Base-by-base conservation (phyloP, 2,797 vertebrate genomes). In the Sebastes ruberrimus region DNA sequence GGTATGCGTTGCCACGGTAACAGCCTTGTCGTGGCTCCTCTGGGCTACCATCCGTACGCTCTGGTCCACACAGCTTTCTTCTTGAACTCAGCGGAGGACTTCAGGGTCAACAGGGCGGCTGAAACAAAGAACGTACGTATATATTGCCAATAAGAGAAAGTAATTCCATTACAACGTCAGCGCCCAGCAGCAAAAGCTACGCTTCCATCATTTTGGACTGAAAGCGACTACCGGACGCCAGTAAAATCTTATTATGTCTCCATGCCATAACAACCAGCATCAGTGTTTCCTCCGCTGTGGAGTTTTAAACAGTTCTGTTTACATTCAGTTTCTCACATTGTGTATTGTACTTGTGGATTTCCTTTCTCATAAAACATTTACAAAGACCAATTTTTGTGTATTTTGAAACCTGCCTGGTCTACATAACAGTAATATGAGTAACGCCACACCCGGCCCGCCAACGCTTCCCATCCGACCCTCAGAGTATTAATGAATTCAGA, bases 41-140 rank as follows among this genome's bases (percentile, higher is more conserved):
- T 3, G 33, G 56, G 49, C 94, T 96, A 99, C 98, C 98, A 99
- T 52, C 97, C 96, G 3, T 97, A 99, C 0, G 96, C 98, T 93
- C 96, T 95, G 84, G 97, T 98, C 98, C 98, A 99, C 20, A 98
- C 91, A 0, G 94, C 95, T 89, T 99, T 99, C 95, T 97, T 99
- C 95, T 95, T 97, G 92, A 98, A 99, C 86, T 98, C 97, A 1
- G 96, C 62, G 20, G 96, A 92, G 71, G 92, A 93, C 72, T 94
- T 97, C 88, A 99, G 88, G 57, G 96, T 94, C 83, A 97, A 76
- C 71, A 99, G 93, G 1, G 96, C 90, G 71, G 95, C 98, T 99
- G 93, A 49, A 49, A 84, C 2, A 78, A 14, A 46, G 42, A 46
- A 46, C 42, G 38, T 42, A 42, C 38, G 38, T 42, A 18, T 13